These are phyloP conservation scores for Drosophila rubida DNA, from an alignment of 2,888 invertebrate genomes.

Conservation along the genomic window DNA sequence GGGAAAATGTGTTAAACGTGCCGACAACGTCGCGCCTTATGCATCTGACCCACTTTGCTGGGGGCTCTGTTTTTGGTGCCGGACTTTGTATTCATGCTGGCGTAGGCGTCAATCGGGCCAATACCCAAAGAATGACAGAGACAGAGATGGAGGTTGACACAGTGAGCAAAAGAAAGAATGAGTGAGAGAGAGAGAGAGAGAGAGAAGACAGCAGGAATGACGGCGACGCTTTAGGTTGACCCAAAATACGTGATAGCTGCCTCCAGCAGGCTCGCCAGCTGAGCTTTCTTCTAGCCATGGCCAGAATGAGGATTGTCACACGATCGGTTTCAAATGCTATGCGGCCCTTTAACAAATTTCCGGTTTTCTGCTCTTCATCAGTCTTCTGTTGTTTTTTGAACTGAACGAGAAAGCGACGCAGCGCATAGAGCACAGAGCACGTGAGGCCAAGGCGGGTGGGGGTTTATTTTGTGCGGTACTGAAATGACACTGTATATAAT, in stretches of 20 bases:
- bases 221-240: conserved; percentile 29
- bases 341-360: conserved; percentile 49
- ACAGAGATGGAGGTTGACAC: conserved; percentile 12
- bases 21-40: conserved; percentile 71
- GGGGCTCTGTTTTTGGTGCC: conserved; percentile 17
- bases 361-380: conserved; percentile 32
- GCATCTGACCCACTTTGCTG: conserved; percentile 73
- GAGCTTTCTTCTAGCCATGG: conserved; percentile 1
- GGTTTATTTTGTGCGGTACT: conserved; percentile 1
- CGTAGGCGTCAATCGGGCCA: conserved; percentile 34
- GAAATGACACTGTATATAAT: conserved; percentile 27
- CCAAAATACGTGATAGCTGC: conserved; percentile 46
- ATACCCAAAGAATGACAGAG: conserved; percentile 1
- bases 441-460: conserved; percentile 27
- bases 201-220: not conserved
- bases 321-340: conserved; percentile 21
- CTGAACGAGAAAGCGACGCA: conserved; percentile 48
- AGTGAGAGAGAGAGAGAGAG: not conserved
- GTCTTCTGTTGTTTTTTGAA: not conserved
- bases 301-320: conserved; percentile 34
- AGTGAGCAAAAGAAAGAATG: not conserved
- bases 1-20: conserved; percentile 33
- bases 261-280: conserved; percentile 11
- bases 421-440: conserved; percentile 40
- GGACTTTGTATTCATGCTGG: conserved; percentile 36